phyloP scores from a whole-genome alignment of 2,797 vertebrate species.

The Lithobates sylvaticus region DNA sequence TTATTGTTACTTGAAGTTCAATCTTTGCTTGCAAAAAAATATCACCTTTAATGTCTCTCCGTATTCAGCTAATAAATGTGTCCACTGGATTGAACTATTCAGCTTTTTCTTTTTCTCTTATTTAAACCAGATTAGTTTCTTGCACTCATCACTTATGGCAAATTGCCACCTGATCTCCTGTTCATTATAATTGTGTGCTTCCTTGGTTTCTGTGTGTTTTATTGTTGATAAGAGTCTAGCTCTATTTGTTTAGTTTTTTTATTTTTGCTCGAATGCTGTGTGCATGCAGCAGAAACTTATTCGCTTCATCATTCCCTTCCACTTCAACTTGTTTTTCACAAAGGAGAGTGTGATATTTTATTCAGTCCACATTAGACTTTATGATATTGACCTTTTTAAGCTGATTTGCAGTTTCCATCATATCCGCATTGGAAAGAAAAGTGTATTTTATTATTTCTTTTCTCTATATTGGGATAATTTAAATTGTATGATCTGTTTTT shows the following conservation, averaged over 20 bases:
- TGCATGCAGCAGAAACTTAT: constrained; percentile 10
- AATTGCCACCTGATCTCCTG: constrained; percentile 30
- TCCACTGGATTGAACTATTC: constrained; percentile 10
- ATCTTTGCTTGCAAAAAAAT: constrained; percentile 9
- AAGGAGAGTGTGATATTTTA: constrained; percentile 16
- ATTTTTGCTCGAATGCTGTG: background rate
- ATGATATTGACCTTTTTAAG: constrained; percentile 28
- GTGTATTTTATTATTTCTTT: constrained; percentile 17
- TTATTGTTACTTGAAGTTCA: constrained; percentile 44
- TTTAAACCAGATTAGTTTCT: constrained; percentile 36
- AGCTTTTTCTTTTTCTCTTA: background rate
- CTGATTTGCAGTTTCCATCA: constrained; percentile 1
- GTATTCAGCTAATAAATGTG: constrained; percentile 39
- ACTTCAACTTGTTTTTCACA: constrained; percentile 27
- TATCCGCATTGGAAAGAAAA: constrained; percentile 3
- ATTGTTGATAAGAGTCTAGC: constrained; percentile 9
- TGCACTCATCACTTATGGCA: constrained; percentile 14
- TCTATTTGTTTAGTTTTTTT: constrained; percentile 23
- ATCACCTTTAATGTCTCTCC: constrained; percentile 21
- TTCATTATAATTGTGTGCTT: constrained; percentile 28
- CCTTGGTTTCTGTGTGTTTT: background rate
- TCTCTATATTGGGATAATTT: constrained; percentile 16
- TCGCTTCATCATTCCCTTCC: background rate
- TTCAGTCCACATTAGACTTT: constrained; percentile 18
- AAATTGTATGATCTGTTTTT: background rate